Conservation (phyloP, 2,797 vertebrate species). For the Anolis apletophallus region DNA sequence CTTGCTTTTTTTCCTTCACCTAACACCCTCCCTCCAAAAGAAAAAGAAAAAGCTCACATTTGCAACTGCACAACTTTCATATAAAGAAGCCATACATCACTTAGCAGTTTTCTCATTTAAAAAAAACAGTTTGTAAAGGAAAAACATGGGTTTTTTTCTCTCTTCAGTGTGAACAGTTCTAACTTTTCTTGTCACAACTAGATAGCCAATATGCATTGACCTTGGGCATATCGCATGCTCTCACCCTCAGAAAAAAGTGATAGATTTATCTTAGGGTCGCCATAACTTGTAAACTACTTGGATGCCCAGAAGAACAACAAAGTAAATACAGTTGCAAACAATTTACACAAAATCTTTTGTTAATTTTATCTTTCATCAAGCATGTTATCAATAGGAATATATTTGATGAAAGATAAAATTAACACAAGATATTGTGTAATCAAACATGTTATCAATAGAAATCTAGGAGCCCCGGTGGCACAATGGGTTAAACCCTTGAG, state of each 20-base stretch:
- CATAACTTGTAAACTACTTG: too few species aligned
- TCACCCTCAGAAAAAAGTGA: too few species aligned
- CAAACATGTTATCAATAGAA: too few species aligned
- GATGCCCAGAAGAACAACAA: not conserved
- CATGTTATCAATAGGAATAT: not conserved
- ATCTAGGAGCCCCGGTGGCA: too few species aligned
- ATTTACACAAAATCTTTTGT: conserved; percentile 39
- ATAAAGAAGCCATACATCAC: conserved; percentile 37
- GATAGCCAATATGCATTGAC: conserved; percentile 53
- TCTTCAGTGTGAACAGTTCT: conserved; percentile 26
- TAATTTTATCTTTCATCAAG: conserved; percentile 25
- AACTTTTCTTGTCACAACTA: conserved; percentile 37
- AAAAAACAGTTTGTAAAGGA: not conserved
- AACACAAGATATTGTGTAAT: too few species aligned
- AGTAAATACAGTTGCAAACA: conserved; percentile 24
- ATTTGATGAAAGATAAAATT: too few species aligned
- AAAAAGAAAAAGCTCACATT: conserved; percentile 29
- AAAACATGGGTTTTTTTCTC: not conserved
- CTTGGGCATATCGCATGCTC: not conserved
- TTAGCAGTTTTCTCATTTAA: conserved; percentile 23
- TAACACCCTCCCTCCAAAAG: not conserved
- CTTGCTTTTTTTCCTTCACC: conserved; percentile 35
- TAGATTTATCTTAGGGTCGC: too few species aligned
- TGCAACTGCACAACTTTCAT: conserved; percentile 28
- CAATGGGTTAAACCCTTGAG: too few species aligned